These are phyloP conservation scores for Leptodactylus fuscus DNA, from an alignment of 2,113 vertebrate genomes.

Conservation along the genomic window DNA sequence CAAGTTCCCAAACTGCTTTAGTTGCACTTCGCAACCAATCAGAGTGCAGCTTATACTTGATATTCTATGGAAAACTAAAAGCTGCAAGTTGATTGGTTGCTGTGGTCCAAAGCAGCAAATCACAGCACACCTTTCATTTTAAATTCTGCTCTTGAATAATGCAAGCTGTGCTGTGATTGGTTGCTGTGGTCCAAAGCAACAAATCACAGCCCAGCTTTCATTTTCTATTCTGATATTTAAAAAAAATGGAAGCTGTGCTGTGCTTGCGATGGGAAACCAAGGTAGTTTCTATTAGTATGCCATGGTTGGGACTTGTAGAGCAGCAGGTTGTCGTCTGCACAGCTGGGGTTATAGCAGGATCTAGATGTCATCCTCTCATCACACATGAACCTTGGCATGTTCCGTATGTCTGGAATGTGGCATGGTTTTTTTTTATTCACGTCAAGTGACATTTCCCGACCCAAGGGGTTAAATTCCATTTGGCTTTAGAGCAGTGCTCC, in stretches of 20 bases:
- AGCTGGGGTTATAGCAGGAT: slow-evolving; percentile 22
- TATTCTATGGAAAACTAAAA: too few species aligned
- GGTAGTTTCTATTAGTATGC: too few species aligned
- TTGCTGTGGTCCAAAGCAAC: neutral
- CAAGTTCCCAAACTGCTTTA: too few species aligned
- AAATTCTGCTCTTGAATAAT: neutral
- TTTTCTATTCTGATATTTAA: too few species aligned
- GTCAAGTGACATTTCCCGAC: neutral
- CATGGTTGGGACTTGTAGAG: neutral
- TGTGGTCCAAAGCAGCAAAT: neutral
- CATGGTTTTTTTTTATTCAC: too few species aligned
- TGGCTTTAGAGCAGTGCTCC: neutral
- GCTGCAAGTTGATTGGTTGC: too few species aligned
- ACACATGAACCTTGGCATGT: neutral
- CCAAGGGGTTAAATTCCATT: neutral
- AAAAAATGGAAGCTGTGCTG: too few species aligned
- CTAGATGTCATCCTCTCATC: neutral
- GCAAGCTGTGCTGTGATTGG: neutral
- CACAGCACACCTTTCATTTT: neutral
- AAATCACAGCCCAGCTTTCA: too few species aligned
- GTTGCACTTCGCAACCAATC: too few species aligned
- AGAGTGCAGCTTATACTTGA: too few species aligned
- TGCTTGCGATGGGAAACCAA: too few species aligned
- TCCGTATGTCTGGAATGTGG: neutral
- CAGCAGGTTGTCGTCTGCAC: neutral